A percentile compares a stretch with the other conserved stretches of the same genome.
Conservation (phyloP, 2,797 vertebrate species). For the Silurus lanzhouensis region DNA sequence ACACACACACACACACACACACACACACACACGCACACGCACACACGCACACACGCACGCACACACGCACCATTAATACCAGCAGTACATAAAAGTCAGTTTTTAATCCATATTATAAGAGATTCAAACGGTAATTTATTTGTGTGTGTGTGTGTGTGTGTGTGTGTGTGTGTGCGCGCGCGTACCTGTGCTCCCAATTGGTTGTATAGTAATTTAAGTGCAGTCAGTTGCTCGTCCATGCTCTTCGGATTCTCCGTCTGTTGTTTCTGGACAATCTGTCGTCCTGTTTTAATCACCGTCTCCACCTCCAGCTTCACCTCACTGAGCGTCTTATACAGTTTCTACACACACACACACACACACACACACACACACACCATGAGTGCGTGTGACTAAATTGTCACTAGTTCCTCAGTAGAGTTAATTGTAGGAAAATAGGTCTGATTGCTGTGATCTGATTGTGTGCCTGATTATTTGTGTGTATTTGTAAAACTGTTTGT, state of each 20-base stretch:
- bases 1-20: neutral
- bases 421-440: neutral
- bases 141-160: conserved; percentile 9
- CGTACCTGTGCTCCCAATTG: conserved; percentile 92
- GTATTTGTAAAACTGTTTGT: no score
- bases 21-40: neutral
- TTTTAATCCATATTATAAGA: neutral
- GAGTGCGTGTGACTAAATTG: neutral
- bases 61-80: neutral
- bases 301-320: conserved; percentile 98
- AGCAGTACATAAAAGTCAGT: neutral
- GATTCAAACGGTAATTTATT: neutral
- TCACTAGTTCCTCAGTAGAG: neutral
- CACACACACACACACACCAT: neutral
- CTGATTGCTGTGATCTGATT: neutral
- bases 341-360: conserved; percentile 70
- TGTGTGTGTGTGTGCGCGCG: neutral
- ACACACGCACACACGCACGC: neutral
- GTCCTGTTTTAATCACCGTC: conserved; percentile 97
- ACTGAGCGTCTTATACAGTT: conserved; percentile 94
- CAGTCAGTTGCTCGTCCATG: conserved; percentile 95
- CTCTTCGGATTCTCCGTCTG: conserved; percentile 95
- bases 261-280: conserved; percentile 98
- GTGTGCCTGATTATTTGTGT: no score
- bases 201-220: conserved; percentile 94